Evolutionary conservation across 2,888 invertebrate species (phyloP).

Genomic region (Melieria omissa): DNA sequence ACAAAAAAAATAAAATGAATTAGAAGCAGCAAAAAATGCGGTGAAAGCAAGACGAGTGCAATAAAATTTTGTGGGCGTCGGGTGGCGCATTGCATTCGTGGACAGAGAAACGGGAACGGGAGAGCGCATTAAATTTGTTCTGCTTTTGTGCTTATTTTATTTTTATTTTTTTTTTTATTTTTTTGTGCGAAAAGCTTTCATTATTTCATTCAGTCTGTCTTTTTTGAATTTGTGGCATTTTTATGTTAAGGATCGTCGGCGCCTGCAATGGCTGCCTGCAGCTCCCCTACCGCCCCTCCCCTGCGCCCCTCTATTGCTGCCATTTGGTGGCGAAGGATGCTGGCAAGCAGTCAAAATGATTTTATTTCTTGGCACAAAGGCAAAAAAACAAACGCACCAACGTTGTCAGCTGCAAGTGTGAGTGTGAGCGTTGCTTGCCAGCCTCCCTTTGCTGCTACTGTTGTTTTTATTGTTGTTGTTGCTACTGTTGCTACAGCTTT

Average conservation of each 20-base stretch:
- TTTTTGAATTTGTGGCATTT: conserved; percentile 20
- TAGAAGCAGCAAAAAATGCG: not conserved
- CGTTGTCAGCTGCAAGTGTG: too few species aligned
- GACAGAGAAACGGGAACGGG: too few species aligned
- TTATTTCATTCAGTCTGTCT: conserved; percentile 23
- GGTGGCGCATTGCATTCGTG: too few species aligned
- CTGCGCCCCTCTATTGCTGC: conserved; percentile 46
- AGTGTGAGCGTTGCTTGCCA: not conserved
- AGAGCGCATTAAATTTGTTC: too few species aligned
- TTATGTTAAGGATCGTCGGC: conserved; percentile 1
- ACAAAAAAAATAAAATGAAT: not conserved
- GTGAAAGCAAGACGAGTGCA: not conserved
- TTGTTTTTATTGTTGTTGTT: not conserved
- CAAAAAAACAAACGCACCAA: not conserved
- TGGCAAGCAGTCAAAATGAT: conserved; percentile 43
- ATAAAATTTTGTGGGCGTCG: conserved; percentile 7
- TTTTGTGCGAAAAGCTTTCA: not conserved
- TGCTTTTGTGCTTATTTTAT: not conserved
- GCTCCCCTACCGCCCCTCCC: not conserved
- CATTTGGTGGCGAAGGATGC: conserved; percentile 36
- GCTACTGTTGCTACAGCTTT: not conserved
- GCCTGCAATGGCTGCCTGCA: conserved; percentile 3
- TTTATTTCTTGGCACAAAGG: conserved; percentile 47
- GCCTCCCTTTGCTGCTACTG: not conserved
- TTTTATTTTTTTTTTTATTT: conserved; percentile 10